These are phyloP conservation scores for Sciurus niger DNA, from an alignment of 2,113 vertebrate species.

Conservation along the genomic window DNA sequence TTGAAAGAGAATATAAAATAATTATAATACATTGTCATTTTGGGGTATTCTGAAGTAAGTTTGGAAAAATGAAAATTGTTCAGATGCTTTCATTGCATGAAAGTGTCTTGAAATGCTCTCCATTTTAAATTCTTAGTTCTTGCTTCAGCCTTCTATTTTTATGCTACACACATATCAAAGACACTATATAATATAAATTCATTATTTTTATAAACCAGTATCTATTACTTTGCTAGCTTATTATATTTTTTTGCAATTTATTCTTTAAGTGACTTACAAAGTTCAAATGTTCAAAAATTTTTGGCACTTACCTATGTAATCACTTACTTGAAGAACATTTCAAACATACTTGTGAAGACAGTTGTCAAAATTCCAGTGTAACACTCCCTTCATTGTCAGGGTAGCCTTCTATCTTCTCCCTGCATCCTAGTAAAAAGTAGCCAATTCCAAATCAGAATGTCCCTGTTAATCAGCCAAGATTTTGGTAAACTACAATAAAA, in stretches of 20 bases:
- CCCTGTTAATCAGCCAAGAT: background rate
- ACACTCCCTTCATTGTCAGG: background rate
- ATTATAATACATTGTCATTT: constrained; percentile 9
- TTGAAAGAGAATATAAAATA: background rate
- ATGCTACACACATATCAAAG: background rate
- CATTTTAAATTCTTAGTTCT: constrained; percentile 3
- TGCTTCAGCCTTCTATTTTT: background rate
- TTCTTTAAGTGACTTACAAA: background rate
- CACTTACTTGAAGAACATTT: background rate
- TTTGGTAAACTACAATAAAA: constrained; percentile 6
- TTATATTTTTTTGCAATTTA: background rate
- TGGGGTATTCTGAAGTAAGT: background rate
- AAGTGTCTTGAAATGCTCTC: background rate
- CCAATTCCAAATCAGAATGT: constrained; percentile 20
- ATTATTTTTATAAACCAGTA: background rate
- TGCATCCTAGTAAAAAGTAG: background rate
- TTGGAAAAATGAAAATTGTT: constrained; percentile 46
- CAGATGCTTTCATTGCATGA: background rate
- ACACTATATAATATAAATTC: background rate
- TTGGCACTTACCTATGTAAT: background rate
- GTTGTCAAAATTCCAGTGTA: background rate
- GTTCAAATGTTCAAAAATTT: background rate
- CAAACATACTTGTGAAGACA: background rate
- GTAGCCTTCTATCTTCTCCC: background rate
- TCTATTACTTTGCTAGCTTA: background rate